phyloP scores from a whole-genome alignment of 2,797 vertebrate genomes.

The Muscicapa striata region DNA sequence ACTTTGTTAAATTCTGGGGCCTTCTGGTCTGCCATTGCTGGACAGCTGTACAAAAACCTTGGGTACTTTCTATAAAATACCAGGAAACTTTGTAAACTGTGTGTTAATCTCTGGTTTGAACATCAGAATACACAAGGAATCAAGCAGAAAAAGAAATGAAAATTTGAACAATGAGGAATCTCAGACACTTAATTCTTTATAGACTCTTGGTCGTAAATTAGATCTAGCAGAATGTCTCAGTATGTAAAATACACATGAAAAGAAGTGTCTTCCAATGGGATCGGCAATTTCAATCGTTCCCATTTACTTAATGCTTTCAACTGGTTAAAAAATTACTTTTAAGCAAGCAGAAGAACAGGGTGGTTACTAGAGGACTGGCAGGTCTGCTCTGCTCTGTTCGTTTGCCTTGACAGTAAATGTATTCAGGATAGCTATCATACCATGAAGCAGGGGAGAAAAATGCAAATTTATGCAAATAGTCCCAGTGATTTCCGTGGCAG shows the following conservation, averaged over 20 bases:
- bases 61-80: neutral
- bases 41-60: neutral
- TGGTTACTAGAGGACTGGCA: accelerated
- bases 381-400: neutral
- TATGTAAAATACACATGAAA: constrained; percentile 31
- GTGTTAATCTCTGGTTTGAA: neutral
- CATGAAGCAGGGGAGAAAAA: neutral
- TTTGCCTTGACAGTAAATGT: neutral
- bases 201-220: neutral
- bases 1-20: neutral
- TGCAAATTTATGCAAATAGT: neutral
- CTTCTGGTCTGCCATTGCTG: neutral
- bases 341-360: neutral
- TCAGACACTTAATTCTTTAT: neutral
- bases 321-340: neutral
- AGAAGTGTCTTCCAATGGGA: neutral
- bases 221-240: neutral
- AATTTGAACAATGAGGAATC: neutral
- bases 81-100: neutral
- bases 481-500: neutral
- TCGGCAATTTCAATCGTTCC: neutral
- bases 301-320: neutral
- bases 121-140: neutral
- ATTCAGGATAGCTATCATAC: neutral
- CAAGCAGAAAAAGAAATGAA: neutral